Evolutionary conservation across 2,888 invertebrate species (phyloP), one percentile per base, ranked within the genome.

Genomic region (Laothoe populi): DNA sequence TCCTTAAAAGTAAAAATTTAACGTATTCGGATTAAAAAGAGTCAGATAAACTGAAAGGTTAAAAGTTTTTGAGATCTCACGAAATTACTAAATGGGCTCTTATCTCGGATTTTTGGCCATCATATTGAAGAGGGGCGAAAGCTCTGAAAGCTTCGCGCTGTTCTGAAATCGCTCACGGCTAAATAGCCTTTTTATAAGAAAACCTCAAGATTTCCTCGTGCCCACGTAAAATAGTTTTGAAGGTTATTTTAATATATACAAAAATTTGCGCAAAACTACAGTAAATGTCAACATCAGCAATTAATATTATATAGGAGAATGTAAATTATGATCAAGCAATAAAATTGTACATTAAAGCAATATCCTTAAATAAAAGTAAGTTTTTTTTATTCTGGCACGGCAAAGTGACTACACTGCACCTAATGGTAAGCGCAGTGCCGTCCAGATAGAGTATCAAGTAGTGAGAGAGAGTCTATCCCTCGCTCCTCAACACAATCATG

Each of bases 141-240:
- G 73, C 74, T 72, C 74, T 80, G 72, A 79, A 79, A 80, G 77
- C 75, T 76, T 79, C 67, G 72, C 77, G 71, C 75, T 81, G 78
- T 82, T 75, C 73, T 75, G 67, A 73, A 79, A 84, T 77, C 77
- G 82, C 84, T 83, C 73, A 73, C 74, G 82, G 82, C 78, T 73
- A 69, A 68, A 71, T 70, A 75, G 75, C 79, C 75, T 78, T 78
- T 81, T 78, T 70, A 66, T 71, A 58, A 65, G 65, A 62, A 66
- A 74, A 78, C 75, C 76, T 66, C 71, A 66, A 68, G 68, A 75
- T 74, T 78, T 78, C 73, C 69, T 73, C 35, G 19, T 74, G 74
- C 74, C 63, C 62, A 38, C 21, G 42, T 35, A 46, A 46, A 46
- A 57, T 57, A 57, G 46, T 57, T 61, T 40, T 35, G 42, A 10